A percentile compares a stretch with the other conserved stretches of the same genome.
These are phyloP conservation scores for Torymus texanus DNA, from an alignment of 2,888 invertebrate species.

Conservation along the genomic window DNA sequence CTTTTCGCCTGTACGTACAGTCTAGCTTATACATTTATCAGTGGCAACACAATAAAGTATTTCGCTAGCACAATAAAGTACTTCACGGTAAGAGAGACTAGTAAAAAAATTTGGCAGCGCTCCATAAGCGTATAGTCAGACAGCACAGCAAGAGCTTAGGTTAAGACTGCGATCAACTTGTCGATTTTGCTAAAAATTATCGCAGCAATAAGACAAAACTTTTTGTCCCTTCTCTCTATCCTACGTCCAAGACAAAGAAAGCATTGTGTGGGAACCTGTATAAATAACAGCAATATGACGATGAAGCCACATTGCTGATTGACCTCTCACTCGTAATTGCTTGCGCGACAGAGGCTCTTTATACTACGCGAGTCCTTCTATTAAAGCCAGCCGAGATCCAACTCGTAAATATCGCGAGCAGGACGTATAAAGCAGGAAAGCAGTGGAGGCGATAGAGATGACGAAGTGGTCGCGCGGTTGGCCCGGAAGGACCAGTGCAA, in stretches of 20 bases:
- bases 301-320: too few relatives aligned
- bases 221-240: neutral
- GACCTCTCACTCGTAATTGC: too few relatives aligned
- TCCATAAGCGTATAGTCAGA: neutral
- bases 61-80: too few relatives aligned
- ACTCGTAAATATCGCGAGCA: slow-evolving; percentile 60
- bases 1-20: too few relatives aligned
- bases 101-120: neutral
- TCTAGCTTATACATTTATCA: too few relatives aligned
- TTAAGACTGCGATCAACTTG: slow-evolving; percentile 9
- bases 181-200: slow-evolving; percentile 8
- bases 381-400: slow-evolving; percentile 42
- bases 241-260: too few relatives aligned
- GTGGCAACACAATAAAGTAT: too few relatives aligned
- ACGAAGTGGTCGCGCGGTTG: slow-evolving; percentile 24
- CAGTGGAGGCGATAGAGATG: slow-evolving; percentile 26
- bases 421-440: neutral
- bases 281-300: too few relatives aligned
- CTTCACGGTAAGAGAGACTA: neutral
- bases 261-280: too few relatives aligned
- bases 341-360: slow-evolving; percentile 29
- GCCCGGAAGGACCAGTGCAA: neutral
- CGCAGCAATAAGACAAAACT: slow-evolving; percentile 1
- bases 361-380: slow-evolving; percentile 48
- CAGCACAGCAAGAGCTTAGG: neutral